phyloP scores from a whole-genome alignment of 2,888 invertebrate genomes.

The Chrysolina haemoptera region DNA sequence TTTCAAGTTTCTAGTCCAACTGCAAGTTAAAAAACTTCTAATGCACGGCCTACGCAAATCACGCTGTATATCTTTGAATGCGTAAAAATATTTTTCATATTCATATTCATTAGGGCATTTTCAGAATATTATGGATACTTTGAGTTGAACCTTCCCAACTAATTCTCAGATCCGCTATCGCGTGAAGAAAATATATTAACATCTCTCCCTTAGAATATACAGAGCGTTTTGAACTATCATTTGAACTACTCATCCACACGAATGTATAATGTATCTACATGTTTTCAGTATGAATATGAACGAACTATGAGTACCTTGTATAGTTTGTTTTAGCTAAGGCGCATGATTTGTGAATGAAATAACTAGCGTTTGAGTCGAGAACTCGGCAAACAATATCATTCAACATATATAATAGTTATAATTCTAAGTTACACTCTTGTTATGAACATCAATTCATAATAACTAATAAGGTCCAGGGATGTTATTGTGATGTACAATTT shows the following conservation, averaged over 20 bases:
- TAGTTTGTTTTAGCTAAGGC: conserved; percentile 37
- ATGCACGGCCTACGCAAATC: too few relatives aligned
- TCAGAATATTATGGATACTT: not conserved
- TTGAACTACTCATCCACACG: conserved; percentile 37
- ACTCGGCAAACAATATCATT: conserved; percentile 44
- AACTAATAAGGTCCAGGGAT: too few relatives aligned
- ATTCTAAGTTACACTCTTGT: not conserved
- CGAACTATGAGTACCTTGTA: conserved; percentile 36
- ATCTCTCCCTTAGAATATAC: conserved; percentile 33
- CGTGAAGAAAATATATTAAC: conserved; percentile 30
- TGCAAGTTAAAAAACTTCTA: too few relatives aligned
- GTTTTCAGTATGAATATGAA: not conserved
- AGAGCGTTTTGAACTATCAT: conserved; percentile 25
- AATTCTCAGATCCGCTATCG: not conserved
- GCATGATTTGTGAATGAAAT: conserved; percentile 37
- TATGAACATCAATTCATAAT: too few relatives aligned
- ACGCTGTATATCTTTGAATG: too few relatives aligned
- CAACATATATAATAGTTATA: conserved; percentile 37
- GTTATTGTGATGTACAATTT: too few relatives aligned
- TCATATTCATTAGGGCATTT: not conserved
- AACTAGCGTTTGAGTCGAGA: conserved; percentile 14
- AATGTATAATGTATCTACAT: conserved; percentile 20
- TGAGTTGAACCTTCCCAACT: not conserved
- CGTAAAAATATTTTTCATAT: too few relatives aligned
- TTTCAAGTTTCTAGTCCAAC: too few relatives aligned